Conservation (phyloP, 53 echinoderm and acorn worm species). For the Mesocentrotus franciscanus region DNA sequence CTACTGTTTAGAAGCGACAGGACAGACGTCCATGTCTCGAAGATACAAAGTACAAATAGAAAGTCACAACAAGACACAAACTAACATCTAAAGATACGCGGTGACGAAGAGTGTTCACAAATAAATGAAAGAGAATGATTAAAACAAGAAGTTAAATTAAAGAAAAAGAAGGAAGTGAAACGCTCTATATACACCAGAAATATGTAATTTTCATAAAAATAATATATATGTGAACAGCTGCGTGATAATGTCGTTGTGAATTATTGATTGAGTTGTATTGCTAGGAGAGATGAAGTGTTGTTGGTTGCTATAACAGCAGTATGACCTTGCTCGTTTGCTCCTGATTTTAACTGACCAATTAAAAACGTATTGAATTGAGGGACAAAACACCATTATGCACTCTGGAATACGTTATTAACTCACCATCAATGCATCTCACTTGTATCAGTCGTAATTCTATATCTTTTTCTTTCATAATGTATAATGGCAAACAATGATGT, state of each 20-base stretch:
- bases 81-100: no score
- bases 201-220: no score
- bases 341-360: neutral
- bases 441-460: neutral
- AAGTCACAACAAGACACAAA: no score
- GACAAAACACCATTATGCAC: neutral
- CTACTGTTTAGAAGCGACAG: no score
- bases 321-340: neutral
- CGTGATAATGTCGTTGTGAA: neutral
- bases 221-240: neutral
- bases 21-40: no score
- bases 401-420: neutral
- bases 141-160: no score
- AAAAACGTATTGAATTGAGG: neutral
- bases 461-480: neutral
- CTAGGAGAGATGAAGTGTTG: neutral
- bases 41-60: no score
- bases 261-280: constrained; percentile 21
- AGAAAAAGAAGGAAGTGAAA: no score
- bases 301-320: neutral
- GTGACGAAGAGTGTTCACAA: no score
- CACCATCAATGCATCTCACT: neutral
- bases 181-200: no score
- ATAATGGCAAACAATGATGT: neutral
- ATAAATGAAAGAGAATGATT: no score